Evolutionary conservation across 37 sponge, comb jelly and placozoan species (phyloP).

Genomic region (Diacarnus erythraeanus): DNA sequence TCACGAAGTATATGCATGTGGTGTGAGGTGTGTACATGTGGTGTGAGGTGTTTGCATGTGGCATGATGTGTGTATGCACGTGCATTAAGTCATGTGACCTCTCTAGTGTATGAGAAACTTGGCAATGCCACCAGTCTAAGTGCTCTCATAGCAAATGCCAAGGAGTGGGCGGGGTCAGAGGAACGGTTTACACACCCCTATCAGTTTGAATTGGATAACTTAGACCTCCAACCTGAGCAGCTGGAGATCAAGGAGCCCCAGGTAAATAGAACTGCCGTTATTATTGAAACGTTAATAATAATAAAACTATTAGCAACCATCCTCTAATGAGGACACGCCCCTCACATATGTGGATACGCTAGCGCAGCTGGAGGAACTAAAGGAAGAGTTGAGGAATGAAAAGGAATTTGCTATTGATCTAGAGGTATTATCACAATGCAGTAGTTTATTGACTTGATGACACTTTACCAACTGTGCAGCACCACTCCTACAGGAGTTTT

Average conservation of each 20-base stretch:
- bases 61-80: not conserved
- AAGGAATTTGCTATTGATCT: constrained; percentile 90
- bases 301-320: constrained; percentile 27
- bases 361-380: constrained; percentile 65
- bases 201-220: constrained; percentile 56
- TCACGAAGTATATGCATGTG: not conserved
- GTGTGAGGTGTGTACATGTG: constrained; percentile 5
- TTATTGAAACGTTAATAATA: not conserved
- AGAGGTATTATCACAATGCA: constrained; percentile 59
- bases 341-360: constrained; percentile 51
- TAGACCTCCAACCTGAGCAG: constrained; percentile 43
- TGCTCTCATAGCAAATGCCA: constrained; percentile 55
- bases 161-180: constrained; percentile 40
- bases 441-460: not conserved
- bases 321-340: constrained; percentile 72
- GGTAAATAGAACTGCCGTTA: constrained; percentile 15
- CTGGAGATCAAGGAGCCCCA: constrained; percentile 44
- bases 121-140: constrained; percentile 37
- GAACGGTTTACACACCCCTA: constrained; percentile 64
- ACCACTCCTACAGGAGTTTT: constrained; percentile 87
- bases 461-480: constrained; percentile 43
- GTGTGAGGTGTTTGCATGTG: not conserved
- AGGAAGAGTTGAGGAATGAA: constrained; percentile 40
- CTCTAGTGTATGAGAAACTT: constrained; percentile 45
- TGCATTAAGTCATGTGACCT: constrained; percentile 11